These are phyloP conservation scores for Argyresthia albistria DNA, from an alignment of 2,888 invertebrate species.

Conservation along the genomic window DNA sequence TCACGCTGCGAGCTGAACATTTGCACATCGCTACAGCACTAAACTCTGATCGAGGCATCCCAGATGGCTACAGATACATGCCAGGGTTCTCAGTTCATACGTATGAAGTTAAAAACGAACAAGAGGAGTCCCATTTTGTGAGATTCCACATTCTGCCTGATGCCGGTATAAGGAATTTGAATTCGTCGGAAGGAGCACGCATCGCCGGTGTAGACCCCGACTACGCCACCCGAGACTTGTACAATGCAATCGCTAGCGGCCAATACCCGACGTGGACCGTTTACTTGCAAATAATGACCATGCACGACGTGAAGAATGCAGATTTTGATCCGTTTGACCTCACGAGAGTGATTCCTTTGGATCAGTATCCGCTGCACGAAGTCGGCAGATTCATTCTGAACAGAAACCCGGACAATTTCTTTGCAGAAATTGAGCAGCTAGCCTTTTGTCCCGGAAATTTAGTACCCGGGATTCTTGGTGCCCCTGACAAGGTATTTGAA, in stretches of 20 bases:
- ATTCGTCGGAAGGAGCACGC: constrained; percentile 74
- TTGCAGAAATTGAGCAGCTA: constrained; percentile 91
- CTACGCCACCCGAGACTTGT: constrained; percentile 87
- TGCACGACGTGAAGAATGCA: constrained; percentile 81
- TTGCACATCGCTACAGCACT: constrained; percentile 87
- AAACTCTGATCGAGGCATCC: constrained; percentile 90
- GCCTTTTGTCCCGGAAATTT: constrained; percentile 90
- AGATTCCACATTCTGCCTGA: constrained; percentile 93
- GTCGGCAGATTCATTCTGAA: constrained; percentile 88
- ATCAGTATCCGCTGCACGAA: constrained; percentile 85
- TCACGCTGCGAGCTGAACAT: constrained; percentile 85
- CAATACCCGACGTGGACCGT: constrained; percentile 83
- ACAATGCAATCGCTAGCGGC: constrained; percentile 83
- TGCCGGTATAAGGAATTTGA: constrained; percentile 86
- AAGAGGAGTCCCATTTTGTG: constrained; percentile 79
- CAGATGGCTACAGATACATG: constrained; percentile 91
- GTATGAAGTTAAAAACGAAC: constrained; percentile 84
- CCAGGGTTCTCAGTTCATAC: constrained; percentile 94
- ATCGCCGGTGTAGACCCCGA: constrained; percentile 86
- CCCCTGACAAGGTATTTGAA: constrained; percentile 91
- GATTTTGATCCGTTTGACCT: constrained; percentile 92
- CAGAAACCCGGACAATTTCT: constrained; percentile 90
- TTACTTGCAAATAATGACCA: constrained; percentile 87
- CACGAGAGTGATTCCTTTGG: constrained; percentile 86
- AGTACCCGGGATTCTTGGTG: constrained; percentile 91